Evolutionary conservation across 2,113 vertebrate genomes (phyloP).

Genomic region (Cottus gobio): DNA sequence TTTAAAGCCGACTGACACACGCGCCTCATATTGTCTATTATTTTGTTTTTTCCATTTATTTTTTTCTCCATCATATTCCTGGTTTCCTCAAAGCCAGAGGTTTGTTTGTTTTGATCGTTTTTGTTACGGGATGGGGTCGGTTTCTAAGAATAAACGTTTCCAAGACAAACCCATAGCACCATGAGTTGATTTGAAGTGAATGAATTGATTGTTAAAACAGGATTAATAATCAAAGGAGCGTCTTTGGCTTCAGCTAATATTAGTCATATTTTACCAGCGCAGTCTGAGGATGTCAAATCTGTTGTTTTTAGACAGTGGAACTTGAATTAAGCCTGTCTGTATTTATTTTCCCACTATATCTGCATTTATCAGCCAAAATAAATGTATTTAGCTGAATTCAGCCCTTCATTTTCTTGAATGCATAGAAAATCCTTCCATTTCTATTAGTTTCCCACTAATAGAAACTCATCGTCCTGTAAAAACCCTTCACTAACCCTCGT

Average conservation of each 20-base stretch:
- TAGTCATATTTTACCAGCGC: neutral
- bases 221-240: neutral
- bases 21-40: neutral
- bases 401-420: neutral
- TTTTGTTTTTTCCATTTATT: neutral
- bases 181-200: neutral
- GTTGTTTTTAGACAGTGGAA: neutral
- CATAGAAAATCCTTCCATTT: neutral
- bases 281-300: neutral
- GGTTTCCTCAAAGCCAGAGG: neutral
- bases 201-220: neutral
- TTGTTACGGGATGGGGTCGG: neutral
- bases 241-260: neutral
- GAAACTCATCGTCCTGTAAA: neutral
- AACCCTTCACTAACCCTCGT: neutral
- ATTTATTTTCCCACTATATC: no score
- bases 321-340: neutral
- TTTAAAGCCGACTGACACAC: slow-evolving; percentile 19
- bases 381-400: neutral
- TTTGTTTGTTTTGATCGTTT: slow-evolving; percentile 5
- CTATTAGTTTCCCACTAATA: neutral
- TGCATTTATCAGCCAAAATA: neutral
- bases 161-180: no score
- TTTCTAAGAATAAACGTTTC: no score
- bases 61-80: neutral